Conservation (phyloP, 2,797 vertebrate species). For the Poecilia velifera region DNA sequence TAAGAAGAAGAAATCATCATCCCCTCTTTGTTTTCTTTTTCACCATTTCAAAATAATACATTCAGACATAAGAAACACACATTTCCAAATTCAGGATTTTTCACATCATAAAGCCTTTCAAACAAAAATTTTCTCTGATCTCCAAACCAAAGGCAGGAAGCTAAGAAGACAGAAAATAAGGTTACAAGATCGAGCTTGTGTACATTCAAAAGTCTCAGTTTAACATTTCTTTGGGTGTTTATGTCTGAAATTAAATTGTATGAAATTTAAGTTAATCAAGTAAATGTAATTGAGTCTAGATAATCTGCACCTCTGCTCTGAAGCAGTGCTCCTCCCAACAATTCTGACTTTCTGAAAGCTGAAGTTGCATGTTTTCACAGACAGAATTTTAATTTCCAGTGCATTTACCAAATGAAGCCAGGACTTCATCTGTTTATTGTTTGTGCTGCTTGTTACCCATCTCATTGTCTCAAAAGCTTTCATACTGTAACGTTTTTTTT, state of each 20-base stretch:
- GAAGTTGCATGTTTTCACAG: background rate
- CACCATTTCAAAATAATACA: background rate
- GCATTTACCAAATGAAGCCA: background rate
- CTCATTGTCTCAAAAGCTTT: background rate
- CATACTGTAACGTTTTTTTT: background rate
- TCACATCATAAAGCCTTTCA: background rate
- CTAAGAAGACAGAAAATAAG: background rate
- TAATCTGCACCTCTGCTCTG: too few species aligned
- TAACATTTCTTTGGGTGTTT: background rate
- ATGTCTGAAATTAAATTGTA: background rate
- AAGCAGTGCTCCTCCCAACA: too few species aligned
- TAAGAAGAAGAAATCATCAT: background rate
- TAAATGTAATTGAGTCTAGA: too few species aligned
- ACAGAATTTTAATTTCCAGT: background rate
- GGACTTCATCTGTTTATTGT: background rate
- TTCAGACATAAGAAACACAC: background rate
- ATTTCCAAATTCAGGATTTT: background rate
- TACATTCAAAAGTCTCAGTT: background rate
- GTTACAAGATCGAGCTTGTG: background rate
- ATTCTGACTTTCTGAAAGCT: too few species aligned
- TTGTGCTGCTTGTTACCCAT: background rate
- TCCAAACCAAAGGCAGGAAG: background rate
- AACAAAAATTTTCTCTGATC: background rate
- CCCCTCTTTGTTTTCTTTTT: background rate
- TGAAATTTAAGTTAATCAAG: background rate